Conservation (phyloP, 2,888 invertebrate genomes). For the Ormyrus thymus region DNA sequence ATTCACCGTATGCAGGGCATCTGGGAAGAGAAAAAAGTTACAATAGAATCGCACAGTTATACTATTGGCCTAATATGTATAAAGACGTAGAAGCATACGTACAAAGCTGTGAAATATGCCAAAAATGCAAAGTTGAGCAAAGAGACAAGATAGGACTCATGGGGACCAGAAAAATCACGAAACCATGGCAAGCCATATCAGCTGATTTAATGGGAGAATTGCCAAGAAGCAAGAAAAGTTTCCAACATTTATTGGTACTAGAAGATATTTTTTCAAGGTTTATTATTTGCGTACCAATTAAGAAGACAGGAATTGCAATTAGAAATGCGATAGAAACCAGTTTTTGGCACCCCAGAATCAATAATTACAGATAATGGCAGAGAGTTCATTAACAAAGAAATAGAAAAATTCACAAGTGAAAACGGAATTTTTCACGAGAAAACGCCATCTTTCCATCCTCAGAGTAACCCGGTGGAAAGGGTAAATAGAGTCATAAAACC, state of each 20-base stretch:
- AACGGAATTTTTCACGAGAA: background rate
- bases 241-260: background rate
- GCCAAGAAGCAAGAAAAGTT: background rate
- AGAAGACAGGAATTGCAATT: too few species aligned
- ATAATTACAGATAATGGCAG: background rate
- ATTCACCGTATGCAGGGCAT: too few species aligned
- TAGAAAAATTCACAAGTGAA: background rate
- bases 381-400: background rate
- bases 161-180: background rate
- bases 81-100: background rate
- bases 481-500: too few species aligned
- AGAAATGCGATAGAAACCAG: too few species aligned
- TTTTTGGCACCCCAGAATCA: background rate
- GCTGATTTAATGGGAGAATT: background rate
- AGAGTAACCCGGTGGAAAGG: background rate
- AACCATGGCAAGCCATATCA: background rate
- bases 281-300: too few species aligned
- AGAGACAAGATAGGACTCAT: background rate
- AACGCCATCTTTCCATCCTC: background rate
- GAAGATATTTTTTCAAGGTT: background rate
- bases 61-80: background rate
- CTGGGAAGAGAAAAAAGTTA: background rate
- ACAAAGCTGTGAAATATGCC: background rate
- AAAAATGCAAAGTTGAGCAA: background rate
- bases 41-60: background rate